Evolutionary conservation across 2,797 vertebrate genomes (phyloP).

Genomic region (Argya squamiceps): DNA sequence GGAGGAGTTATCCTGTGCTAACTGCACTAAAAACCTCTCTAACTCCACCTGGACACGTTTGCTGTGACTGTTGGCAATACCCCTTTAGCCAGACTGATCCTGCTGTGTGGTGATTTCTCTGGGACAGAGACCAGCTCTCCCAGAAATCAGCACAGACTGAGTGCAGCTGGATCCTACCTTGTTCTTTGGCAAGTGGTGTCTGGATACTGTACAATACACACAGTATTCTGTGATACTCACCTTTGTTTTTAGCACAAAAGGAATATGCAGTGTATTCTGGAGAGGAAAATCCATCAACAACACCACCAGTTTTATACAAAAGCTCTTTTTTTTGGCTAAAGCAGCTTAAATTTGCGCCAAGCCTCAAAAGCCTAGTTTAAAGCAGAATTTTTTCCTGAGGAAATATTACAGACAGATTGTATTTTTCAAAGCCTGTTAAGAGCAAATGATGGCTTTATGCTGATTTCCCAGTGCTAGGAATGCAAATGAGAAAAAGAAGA

Average conservation of each 20-base stretch:
- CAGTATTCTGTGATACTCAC: not conserved
- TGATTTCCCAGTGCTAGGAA: not conserved
- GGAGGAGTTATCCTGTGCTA: not conserved
- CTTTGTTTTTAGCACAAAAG: not conserved
- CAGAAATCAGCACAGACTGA: accelerated
- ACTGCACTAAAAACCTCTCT: not conserved
- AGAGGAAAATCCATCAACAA: not conserved
- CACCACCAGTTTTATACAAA: not conserved
- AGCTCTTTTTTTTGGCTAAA: not conserved
- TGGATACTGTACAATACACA: not conserved
- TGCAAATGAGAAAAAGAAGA: not conserved
- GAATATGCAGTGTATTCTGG: not conserved
- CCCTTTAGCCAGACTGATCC: not conserved
- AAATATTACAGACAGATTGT: not conserved
- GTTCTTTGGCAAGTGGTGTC: not conserved
- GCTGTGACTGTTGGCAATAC: not conserved
- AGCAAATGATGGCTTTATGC: not conserved
- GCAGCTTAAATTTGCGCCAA: not conserved
- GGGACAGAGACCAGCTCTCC: not conserved
- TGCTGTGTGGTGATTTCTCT: not conserved
- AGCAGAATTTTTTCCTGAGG: not conserved
- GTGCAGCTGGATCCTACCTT: not conserved
- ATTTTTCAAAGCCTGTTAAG: not conserved
- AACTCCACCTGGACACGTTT: accelerated
- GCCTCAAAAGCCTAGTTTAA: not conserved